Evolutionary conservation across 1,140 invertebrate species (phyloP).

Genomic region (Diprion similis): DNA sequence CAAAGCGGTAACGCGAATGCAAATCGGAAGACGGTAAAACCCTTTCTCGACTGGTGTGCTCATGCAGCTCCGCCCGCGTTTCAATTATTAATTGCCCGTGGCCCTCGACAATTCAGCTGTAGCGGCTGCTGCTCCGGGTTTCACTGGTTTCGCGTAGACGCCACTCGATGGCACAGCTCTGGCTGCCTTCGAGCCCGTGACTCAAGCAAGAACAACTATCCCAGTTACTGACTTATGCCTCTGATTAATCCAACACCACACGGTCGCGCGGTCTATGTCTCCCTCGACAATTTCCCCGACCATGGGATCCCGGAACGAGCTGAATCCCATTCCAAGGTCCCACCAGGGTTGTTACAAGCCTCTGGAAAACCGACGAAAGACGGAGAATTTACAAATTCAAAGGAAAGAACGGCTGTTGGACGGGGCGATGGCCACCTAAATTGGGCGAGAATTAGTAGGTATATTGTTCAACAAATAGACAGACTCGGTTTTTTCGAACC

Average conservation of each 20-base stretch:
- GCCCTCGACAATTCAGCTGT: neutral
- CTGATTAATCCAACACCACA: neutral
- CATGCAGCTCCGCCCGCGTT: neutral
- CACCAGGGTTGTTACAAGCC: too few species aligned
- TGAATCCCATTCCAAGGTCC: too few species aligned
- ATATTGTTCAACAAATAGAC: too few species aligned
- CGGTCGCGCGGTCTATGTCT: too few species aligned
- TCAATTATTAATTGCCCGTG: slow-evolving; percentile 7
- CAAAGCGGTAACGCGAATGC: slow-evolving; percentile 21
- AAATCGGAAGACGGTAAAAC: slow-evolving; percentile 35
- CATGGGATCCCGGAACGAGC: too few species aligned
- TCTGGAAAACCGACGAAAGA: too few species aligned
- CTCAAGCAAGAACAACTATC: neutral
- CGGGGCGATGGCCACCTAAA: too few species aligned
- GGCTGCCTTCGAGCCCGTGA: neutral
- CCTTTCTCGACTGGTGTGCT: neutral
- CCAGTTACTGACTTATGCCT: neutral
- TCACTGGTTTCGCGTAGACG: neutral
- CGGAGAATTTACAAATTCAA: too few species aligned
- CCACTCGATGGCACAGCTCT: neutral
- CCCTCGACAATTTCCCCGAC: too few species aligned
- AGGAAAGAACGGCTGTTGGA: too few species aligned
- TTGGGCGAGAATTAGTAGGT: too few species aligned
- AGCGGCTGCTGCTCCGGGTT: neutral
- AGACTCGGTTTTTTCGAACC: too few species aligned